These are phyloP conservation scores for Epinotia bilunana DNA, from an alignment of 2,888 invertebrate species.

Conservation along the genomic window DNA sequence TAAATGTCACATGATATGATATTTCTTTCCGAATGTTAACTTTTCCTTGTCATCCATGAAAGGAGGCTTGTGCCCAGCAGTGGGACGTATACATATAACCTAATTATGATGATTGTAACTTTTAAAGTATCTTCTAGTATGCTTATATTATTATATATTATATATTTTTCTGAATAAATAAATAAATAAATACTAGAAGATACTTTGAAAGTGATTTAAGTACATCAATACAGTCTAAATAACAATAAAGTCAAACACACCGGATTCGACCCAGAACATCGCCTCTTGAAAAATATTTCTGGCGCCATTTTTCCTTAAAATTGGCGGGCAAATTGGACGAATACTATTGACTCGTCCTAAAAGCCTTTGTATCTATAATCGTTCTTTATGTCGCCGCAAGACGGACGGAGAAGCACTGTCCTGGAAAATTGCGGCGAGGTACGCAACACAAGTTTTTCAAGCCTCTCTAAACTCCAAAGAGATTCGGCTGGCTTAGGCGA, in stretches of 20 bases:
- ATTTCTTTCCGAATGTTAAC: no score
- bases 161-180: no score
- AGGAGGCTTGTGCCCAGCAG: no score
- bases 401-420: constrained; percentile 50
- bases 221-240: background rate
- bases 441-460: constrained; percentile 50
- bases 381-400: constrained; percentile 55
- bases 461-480: constrained; percentile 36
- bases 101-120: no score
- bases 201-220: no score
- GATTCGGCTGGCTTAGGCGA: constrained; percentile 30
- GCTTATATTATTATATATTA: no score
- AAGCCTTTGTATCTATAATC: constrained; percentile 58
- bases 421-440: constrained; percentile 60
- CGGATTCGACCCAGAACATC: background rate
- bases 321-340: constrained; percentile 40
- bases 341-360: constrained; percentile 49
- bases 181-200: no score
- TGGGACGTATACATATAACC: no score
- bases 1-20: no score
- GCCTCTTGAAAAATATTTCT: background rate
- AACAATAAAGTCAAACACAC: background rate
- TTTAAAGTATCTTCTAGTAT: no score
- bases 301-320: constrained; percentile 17
- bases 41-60: no score